Evolutionary conservation across 2,797 vertebrate genomes (phyloP).

Genomic region (Iguana delicatissima): DNA sequence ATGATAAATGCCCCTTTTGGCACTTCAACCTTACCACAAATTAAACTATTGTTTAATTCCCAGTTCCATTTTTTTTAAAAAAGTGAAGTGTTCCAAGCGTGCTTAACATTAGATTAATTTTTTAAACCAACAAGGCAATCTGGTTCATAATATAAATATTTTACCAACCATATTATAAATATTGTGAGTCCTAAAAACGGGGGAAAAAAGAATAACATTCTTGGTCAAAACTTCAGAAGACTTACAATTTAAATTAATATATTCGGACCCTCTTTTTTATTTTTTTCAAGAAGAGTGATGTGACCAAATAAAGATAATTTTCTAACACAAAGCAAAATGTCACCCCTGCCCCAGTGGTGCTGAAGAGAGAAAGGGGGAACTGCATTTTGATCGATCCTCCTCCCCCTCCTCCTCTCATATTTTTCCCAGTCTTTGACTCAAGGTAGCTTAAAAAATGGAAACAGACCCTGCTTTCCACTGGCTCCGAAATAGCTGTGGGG

Average conservation of each 20-base stretch:
- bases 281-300: background rate
- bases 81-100: slow-evolving; percentile 52
- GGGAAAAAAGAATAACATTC: slow-evolving; percentile 6
- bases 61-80: slow-evolving; percentile 65
- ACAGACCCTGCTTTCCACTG: no score
- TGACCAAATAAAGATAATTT: background rate
- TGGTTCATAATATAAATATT: slow-evolving; percentile 72
- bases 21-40: slow-evolving; percentile 53
- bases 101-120: slow-evolving; percentile 72
- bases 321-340: background rate
- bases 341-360: fast-evolving
- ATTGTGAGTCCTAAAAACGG: slow-evolving; percentile 52
- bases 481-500: background rate
- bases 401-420: no score
- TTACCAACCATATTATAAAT: slow-evolving; percentile 74
- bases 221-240: slow-evolving; percentile 46
- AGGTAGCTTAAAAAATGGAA: no score
- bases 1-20: slow-evolving; percentile 69
- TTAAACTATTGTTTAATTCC: slow-evolving; percentile 71
- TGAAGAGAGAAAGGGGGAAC: background rate
- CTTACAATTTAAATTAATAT: fast-evolving
- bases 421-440: no score
- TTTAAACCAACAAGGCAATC: slow-evolving; percentile 71
- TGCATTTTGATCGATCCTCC: background rate
- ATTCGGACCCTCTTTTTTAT: background rate